These are phyloP conservation scores for Meda fulgida DNA, from an alignment of 2,797 vertebrate genomes.

Conservation along the genomic window DNA sequence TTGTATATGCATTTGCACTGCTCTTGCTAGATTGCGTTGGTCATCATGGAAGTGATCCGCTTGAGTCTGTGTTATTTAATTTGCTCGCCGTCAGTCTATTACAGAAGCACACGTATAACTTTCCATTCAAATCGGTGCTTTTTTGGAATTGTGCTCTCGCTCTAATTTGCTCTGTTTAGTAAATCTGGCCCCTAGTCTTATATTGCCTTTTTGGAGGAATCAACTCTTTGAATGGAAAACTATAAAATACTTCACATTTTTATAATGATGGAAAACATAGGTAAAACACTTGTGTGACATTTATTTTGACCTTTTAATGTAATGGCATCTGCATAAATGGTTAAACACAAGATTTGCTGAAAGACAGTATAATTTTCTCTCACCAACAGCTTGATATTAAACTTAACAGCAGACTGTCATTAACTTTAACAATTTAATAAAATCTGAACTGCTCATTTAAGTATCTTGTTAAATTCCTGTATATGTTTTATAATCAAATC, in stretches of 20 bases:
- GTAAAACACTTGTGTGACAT: slow-evolving; percentile 1
- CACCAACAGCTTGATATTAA: slow-evolving; percentile 8
- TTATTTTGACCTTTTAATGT: background rate
- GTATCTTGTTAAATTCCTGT: background rate
- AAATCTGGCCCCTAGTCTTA: background rate
- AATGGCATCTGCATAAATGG: background rate
- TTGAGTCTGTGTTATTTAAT: no score
- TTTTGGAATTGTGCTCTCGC: no score
- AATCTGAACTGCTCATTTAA: slow-evolving; percentile 16
- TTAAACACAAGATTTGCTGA: background rate
- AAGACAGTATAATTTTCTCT: background rate
- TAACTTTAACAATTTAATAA: slow-evolving; percentile 7
- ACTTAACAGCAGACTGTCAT: background rate
- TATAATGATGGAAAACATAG: background rate
- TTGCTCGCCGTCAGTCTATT: no score
- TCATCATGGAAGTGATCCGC: no score
- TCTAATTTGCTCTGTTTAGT: no score
- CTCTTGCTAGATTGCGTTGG: no score
- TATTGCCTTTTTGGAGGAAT: background rate
- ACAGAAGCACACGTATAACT: no score
- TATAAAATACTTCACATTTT: background rate
- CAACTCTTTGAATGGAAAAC: background rate
- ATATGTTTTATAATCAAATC: slow-evolving; percentile 12
- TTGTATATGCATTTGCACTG: no score
- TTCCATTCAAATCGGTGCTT: no score